Percentiles rank a stretch among this genome's conserved stretches.
Conservation (phyloP, 1,140 invertebrate species). For the Kradibia gibbosae region DNA sequence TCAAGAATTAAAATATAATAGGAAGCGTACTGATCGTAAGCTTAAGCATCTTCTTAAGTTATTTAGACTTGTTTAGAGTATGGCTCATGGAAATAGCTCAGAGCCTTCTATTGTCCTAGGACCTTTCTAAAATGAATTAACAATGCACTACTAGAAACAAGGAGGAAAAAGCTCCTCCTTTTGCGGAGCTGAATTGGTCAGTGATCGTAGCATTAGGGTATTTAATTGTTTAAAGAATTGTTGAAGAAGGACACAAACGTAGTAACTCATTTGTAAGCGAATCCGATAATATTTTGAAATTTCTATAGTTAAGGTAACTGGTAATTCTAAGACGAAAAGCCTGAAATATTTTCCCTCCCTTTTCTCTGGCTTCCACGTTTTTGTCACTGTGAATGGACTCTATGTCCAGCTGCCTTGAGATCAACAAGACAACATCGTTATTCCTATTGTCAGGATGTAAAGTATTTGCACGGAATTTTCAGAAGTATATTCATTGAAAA, state of each 20-base stretch:
- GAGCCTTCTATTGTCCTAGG: slow-evolving; percentile 52
- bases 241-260: not conserved
- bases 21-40: slow-evolving; percentile 54
- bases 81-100: slow-evolving; percentile 49
- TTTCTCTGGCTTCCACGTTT: not conserved
- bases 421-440: slow-evolving; percentile 1
- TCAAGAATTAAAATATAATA: slow-evolving; percentile 52
- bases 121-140: not conserved
- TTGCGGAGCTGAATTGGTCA: not conserved
- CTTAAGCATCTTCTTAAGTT: slow-evolving; percentile 45
- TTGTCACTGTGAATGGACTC: not conserved
- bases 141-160: slow-evolving; percentile 6
- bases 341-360: slow-evolving; percentile 26
- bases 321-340: slow-evolving; percentile 1
- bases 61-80: slow-evolving; percentile 53
- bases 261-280: slow-evolving; percentile 45
- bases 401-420: slow-evolving; percentile 1
- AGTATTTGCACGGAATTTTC: not conserved
- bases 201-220: not conserved
- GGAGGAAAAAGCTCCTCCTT: slow-evolving; percentile 16
- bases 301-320: not conserved
- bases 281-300: slow-evolving; percentile 55
- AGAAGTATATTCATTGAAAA: slow-evolving; percentile 22
- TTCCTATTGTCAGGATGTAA: slow-evolving; percentile 15
- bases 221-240: not conserved